Conservation (phyloP, 2,797 vertebrate species). For the Mergus octosetaceus region DNA sequence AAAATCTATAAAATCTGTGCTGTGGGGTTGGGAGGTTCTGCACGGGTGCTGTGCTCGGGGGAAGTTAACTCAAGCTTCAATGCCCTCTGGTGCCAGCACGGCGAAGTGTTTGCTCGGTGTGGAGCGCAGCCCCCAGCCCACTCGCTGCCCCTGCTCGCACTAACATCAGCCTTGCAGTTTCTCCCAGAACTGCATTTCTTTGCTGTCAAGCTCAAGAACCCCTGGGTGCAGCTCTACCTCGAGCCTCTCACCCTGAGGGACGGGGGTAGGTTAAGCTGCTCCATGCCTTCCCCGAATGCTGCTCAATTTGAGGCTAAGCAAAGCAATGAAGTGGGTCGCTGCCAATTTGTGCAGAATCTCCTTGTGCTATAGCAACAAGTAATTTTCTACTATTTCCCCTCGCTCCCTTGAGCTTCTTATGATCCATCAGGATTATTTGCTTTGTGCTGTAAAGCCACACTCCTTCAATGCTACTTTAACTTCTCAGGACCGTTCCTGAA, state of each 20-base stretch:
- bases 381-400: not conserved
- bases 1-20: not conserved
- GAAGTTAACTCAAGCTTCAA: not conserved
- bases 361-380: constrained; percentile 22
- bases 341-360: constrained; percentile 11
- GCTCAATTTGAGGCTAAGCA: constrained; percentile 33
- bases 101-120: not conserved
- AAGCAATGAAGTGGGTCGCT: not conserved
- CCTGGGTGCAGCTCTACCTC: not conserved
- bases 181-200: not conserved
- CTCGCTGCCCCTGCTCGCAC: not conserved
- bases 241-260: not conserved
- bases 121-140: not conserved
- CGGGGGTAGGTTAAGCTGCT: not conserved
- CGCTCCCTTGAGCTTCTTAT: constrained; percentile 6
- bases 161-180: not conserved
- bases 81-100: not conserved
- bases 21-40: not conserved
- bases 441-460: constrained; percentile 5
- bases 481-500: not conserved
- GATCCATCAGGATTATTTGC: not conserved
- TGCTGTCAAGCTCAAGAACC: not conserved
- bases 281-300: not conserved
- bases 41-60: not conserved
- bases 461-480: not conserved